Evolutionary conservation across 2,113 vertebrate genomes (phyloP), one percentile per base, ranked within the genome.

Genomic region (Galeopterus variegatus): DNA sequence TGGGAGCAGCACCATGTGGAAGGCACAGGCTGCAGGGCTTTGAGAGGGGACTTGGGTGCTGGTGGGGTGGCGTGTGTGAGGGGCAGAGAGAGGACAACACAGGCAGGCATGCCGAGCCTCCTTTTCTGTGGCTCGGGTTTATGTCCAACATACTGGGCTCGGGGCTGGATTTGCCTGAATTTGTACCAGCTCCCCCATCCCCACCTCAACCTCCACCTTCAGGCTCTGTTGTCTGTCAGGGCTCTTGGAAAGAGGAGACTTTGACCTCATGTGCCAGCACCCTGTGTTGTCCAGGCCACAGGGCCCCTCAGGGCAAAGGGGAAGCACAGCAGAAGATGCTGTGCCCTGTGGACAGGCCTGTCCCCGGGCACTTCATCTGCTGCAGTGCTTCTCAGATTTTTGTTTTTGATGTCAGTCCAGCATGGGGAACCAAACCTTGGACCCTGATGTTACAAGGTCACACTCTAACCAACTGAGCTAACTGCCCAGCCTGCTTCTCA

Each of bases 121-220:
- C 8, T 58, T 48, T 72, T 24, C 41, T 72, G 62, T 26, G 64
- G 23, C 31, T 48, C 24, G 48, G 26, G 14, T 11, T 70, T 50
- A 23, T 12, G 8, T 41, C 18, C 50, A 76, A n/a, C 67, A 31
- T 28, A 1, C 2, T 15, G 19, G 18, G n/a, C 50, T 45, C 13
- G 21, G n/a, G 54, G 41, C 17, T 58, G 21, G 21, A 41, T 1
- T 17, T 48, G 3, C 31, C 31, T 58, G 13, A 36, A 36, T 52
- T 18, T 41, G n/a, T 4, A 18, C 15, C 6, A 36, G 28, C 11
- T 33, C 13, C 8, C 15, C 11, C 7, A 13, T 3, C 41, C 14
- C 9, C 5, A 8, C 23, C 24, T 50, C 70, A n/a, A 3, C 24
- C 10, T 8, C 12, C 4, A 12, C 8, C 2, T 9, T 26, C 11